Evolutionary conservation across 2,888 invertebrate species (phyloP), one percentile per base, ranked within the genome.

Genomic region (Agonopterix alstromeriana): DNA sequence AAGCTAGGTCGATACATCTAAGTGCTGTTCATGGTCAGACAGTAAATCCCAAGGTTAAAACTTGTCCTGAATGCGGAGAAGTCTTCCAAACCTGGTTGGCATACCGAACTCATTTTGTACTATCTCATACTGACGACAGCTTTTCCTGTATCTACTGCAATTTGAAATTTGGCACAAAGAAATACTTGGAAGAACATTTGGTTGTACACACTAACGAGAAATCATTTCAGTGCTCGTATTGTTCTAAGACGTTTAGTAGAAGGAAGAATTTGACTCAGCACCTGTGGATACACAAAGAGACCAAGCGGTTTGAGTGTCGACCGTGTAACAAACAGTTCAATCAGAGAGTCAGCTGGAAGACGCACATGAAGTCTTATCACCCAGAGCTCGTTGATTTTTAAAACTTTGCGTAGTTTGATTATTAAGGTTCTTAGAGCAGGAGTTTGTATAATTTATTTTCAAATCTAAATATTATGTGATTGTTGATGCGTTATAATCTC

Each of bases 191-290:
- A 2, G 77, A 89, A 1, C 90, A 90, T 51, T 74, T 70, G 45
- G 67, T 84, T 0, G 79, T 78, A 1, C 91, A 91, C 56, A 87
- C 90, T 0, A 81, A 84, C 2, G 89, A 89, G 49, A 90, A 87
- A 51, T 64, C 67, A 1, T 82, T 74, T 38, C 65, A 74, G 42
- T 91, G 91, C 52, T 60, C 66, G 1, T 61, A 87, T 1, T 91
- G 91, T 54, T 65, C 67, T 1, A 91, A 90, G 55, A 61, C 75
- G 1, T 91, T 91, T 51, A 77, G 85, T 12, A 81, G 88, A n/a
- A 80, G 77, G 5, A 88, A 85, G 48, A 81, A 81, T 1, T 58
- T 91, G 2, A 65, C 63, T 1, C 82, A 82, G 44, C 85, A 86
- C 44, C 70, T 83, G 77, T 84, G 84, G 84, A 77, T 76, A 38